phyloP scores from a whole-genome alignment of 2,113 vertebrate species.

The Pseudopipra pipra region DNA sequence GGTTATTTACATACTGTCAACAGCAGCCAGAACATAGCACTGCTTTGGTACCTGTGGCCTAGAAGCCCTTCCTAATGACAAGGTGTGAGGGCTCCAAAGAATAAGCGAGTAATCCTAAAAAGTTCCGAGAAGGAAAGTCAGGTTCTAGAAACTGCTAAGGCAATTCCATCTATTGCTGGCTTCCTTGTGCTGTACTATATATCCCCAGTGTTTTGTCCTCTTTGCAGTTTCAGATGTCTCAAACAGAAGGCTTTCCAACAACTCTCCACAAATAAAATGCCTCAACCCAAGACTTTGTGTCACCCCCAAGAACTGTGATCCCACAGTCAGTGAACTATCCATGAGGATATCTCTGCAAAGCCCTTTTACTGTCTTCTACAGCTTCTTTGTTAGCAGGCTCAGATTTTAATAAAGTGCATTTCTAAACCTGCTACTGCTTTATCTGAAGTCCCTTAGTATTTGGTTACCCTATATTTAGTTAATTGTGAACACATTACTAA shows the following conservation, averaged over 20 bases:
- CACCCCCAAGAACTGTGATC: neutral
- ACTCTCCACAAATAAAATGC: neutral
- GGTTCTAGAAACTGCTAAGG: neutral
- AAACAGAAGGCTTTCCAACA: neutral
- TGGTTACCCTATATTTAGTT: neutral
- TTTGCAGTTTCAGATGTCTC: neutral
- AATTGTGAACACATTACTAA: slow-evolving; percentile 17
- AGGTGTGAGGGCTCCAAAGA: neutral
- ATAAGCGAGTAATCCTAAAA: neutral
- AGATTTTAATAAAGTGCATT: neutral
- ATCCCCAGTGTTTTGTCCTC: neutral
- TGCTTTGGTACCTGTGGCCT: neutral
- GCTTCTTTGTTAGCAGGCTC: neutral
- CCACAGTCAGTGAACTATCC: neutral
- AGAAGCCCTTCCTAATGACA: neutral
- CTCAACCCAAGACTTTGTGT: neutral
- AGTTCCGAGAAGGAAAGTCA: neutral
- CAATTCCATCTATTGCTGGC: neutral
- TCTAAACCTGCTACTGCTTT: neutral
- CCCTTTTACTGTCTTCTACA: neutral
- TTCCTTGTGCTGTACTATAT: neutral
- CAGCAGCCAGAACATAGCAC: neutral
- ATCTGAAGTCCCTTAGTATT: neutral
- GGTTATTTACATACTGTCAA: neutral
- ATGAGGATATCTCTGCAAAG: neutral